These are phyloP conservation scores for Berghia stephanieae DNA, from an alignment of 1,140 invertebrate genomes.

Conservation along the genomic window DNA sequence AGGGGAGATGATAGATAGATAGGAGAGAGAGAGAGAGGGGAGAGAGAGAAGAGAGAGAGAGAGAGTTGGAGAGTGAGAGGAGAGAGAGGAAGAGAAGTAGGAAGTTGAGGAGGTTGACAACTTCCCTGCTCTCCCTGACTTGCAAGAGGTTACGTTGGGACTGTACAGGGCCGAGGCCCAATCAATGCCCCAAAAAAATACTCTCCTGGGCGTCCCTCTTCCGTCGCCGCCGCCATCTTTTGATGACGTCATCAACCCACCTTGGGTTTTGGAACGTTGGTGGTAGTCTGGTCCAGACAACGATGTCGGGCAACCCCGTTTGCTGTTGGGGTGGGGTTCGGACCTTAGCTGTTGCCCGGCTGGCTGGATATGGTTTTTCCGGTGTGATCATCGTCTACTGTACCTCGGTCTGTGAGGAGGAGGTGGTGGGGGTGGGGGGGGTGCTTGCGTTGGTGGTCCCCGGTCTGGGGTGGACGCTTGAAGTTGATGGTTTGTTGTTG, in stretches of 20 bases:
- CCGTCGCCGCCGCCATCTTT: neutral
- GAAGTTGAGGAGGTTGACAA: neutral
- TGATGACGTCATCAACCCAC: neutral
- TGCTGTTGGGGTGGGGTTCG: too few species aligned
- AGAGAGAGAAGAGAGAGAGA: neutral
- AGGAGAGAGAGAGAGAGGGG: neutral
- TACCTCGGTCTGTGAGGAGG: neutral
- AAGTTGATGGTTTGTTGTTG: too few species aligned
- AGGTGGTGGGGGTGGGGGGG: neutral
- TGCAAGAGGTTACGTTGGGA: neutral
- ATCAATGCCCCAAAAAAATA: neutral
- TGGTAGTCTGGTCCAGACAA: too few species aligned
- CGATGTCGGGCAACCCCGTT: too few species aligned
- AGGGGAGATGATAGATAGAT: neutral
- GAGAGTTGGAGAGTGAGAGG: neutral
- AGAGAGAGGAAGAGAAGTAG: neutral
- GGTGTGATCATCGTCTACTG: too few species aligned
- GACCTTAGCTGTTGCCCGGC: too few species aligned
- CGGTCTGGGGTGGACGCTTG: neutral
- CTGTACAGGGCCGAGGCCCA: neutral
- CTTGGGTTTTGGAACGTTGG: neutral
- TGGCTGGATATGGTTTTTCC: too few species aligned
- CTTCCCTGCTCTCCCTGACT: neutral
- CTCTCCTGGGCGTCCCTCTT: neutral
- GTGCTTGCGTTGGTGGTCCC: neutral